Evolutionary conservation across 2,797 vertebrate species (phyloP).

Genomic region (Ctenosaura bakeri): DNA sequence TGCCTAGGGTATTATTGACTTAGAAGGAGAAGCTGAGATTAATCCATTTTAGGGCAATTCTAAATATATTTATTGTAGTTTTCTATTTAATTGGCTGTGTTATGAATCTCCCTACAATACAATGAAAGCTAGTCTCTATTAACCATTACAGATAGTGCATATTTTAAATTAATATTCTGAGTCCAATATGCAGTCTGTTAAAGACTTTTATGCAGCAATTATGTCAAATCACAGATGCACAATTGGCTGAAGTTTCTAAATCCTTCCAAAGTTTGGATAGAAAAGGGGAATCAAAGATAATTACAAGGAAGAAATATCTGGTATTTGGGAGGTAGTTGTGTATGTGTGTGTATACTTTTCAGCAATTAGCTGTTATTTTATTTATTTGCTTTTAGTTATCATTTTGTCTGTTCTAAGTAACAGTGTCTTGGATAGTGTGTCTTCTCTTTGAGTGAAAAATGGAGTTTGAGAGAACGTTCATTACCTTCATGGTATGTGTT

Average conservation of each 20-base stretch:
- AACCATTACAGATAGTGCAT: neutral
- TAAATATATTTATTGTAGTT: neutral
- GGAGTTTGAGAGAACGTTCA: constrained; percentile 85
- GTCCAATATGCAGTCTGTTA: neutral
- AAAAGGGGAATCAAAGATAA: neutral
- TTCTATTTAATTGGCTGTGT: neutral
- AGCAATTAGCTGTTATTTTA: neutral
- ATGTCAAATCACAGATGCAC: neutral
- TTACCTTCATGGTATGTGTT: constrained; percentile 82
- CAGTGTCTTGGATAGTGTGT: constrained; percentile 78
- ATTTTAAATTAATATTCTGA: neutral
- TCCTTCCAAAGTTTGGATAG: neutral
- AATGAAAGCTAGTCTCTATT: neutral
- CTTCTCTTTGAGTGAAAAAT: constrained; percentile 81
- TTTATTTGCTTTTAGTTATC: constrained; percentile 76
- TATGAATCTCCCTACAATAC: neutral
- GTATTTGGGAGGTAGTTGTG: neutral
- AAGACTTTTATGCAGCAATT: neutral
- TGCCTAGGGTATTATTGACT: no score
- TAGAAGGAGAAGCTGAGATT: neutral
- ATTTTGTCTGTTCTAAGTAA: constrained; percentile 76
- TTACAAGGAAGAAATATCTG: neutral
- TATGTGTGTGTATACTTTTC: neutral
- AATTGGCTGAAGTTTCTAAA: neutral
- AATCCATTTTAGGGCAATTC: neutral